Conservation (phyloP, 2,888 invertebrate species). For the Zaprionus obscuricornis region DNA sequence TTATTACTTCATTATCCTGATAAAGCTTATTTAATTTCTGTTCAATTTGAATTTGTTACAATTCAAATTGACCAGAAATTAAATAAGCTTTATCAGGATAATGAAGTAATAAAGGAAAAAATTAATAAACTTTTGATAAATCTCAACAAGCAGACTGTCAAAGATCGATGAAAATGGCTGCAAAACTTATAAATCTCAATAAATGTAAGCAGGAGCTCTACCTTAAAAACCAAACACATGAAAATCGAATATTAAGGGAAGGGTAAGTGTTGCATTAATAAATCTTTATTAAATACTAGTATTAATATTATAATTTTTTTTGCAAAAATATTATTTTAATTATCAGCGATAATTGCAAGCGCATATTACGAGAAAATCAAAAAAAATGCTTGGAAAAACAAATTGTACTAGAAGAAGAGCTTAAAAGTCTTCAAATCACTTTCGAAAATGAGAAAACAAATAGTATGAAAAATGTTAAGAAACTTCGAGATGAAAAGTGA, state of each 20-base stretch:
- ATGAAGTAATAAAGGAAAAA: conserved; percentile 27
- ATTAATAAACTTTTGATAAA: conserved; percentile 14
- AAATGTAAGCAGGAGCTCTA: conserved; percentile 30
- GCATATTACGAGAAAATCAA: conserved; percentile 61
- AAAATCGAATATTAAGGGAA: conserved; percentile 35
- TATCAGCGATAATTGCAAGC: conserved; percentile 69
- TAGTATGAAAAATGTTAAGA: no score
- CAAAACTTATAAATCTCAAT: conserved; percentile 17
- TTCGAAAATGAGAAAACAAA: conserved; percentile 48
- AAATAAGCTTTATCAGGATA: conserved; percentile 48
- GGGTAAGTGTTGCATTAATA: conserved; percentile 19
- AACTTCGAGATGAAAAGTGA: conserved; percentile 77
- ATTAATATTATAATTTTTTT: background rate
- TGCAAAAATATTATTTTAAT: background rate
- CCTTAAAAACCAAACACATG: conserved; percentile 7
- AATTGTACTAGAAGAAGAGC: conserved; percentile 59
- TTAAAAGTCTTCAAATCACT: conserved; percentile 53
- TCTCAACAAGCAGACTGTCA: conserved; percentile 18
- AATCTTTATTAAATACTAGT: background rate
- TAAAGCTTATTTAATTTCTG: conserved; percentile 50
- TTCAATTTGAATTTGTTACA: no score
- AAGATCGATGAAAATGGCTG: conserved; percentile 17
- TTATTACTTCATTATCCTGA: conserved; percentile 41
- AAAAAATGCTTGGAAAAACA: conserved; percentile 54
- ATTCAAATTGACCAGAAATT: no score